Base-by-base conservation (phyloP, 23 tunicate genomes). In the Diplosoma virens region DNA sequence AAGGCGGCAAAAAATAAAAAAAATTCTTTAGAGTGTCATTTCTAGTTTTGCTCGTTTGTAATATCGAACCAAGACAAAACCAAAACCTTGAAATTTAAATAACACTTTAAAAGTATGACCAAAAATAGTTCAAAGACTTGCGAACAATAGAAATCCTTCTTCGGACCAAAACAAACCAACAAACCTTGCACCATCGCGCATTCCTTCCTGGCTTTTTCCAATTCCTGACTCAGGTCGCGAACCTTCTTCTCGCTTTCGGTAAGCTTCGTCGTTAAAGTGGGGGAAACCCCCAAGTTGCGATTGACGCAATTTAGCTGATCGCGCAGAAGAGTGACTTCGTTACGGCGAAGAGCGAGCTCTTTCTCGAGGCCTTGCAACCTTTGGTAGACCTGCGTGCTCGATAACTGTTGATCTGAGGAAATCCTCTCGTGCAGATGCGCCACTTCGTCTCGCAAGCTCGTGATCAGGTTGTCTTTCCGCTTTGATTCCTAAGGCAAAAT, bases 181-280 rank as follows among this genome's bases (percentile, higher is more conserved):
- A 33, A 28, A 82, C 87, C 96, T 37, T 89, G 87, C 16, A 84
- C 79, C 96, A 89, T 89, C 29, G 66, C 67, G 52, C 85, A 82
- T 61, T 89, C 96, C 20, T 53, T 59, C 53, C 78, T 82, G 1
- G 78, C 25, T 48, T 78, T 71, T 64, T 82, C 96, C 2, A 82
- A 63, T 11, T 89, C 96, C 20, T 59, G 81, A 29, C 88, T 32
- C 0, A 89, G 46, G 18, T 78, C 84, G 24, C 77, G 76, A 24
- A 82, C 65, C 64, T 41, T 65, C 52, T 82, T 89, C 55, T 89
- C 96, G 27, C 75, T 78, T 16, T 78, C 86, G 17, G 96, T 66
- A 0, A 89, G 54, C 61, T 89, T 81, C 5, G 88, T 28, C 22
- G 96, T 89, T 47, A 89, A 34, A 21, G 96, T 89, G 25, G 87